These are phyloP conservation scores for Leuciscus waleckii DNA, from an alignment of 2,797 vertebrate genomes.

Conservation along the genomic window DNA sequence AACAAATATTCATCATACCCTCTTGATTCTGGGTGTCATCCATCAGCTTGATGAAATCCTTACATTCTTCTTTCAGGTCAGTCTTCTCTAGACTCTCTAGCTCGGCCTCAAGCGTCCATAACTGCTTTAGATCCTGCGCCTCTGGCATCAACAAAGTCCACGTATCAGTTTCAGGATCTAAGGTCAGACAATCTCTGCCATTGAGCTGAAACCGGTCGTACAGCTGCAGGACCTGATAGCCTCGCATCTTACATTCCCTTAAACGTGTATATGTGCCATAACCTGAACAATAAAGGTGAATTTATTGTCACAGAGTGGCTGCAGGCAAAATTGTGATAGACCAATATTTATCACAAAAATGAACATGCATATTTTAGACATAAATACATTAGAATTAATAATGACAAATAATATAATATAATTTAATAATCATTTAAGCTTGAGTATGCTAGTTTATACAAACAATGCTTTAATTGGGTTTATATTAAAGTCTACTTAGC, in stretches of 20 bases:
- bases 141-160: constrained; percentile 67
- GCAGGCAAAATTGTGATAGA: not conserved
- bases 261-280: constrained; percentile 65
- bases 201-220: constrained; percentile 67
- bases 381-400: not conserved
- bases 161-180: constrained; percentile 58
- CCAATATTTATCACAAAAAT: not conserved
- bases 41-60: constrained; percentile 65
- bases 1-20: constrained; percentile 52
- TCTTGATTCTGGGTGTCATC: constrained; percentile 49
- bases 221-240: constrained; percentile 62
- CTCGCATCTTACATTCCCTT: constrained; percentile 71
- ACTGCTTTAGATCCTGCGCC: constrained; percentile 59
- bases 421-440: not conserved
- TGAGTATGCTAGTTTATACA: not conserved
- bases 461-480: not conserved
- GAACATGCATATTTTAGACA: not conserved
- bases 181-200: constrained; percentile 66
- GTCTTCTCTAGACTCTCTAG: constrained; percentile 50
- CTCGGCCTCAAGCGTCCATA: constrained; percentile 60
- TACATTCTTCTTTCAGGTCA: constrained; percentile 69
- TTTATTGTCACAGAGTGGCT: not conserved
- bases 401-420: not conserved
- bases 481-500: not conserved
- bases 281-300: constrained; percentile 50